Conservation (phyloP, 1,140 invertebrate genomes). For the Micrasema minimum region DNA sequence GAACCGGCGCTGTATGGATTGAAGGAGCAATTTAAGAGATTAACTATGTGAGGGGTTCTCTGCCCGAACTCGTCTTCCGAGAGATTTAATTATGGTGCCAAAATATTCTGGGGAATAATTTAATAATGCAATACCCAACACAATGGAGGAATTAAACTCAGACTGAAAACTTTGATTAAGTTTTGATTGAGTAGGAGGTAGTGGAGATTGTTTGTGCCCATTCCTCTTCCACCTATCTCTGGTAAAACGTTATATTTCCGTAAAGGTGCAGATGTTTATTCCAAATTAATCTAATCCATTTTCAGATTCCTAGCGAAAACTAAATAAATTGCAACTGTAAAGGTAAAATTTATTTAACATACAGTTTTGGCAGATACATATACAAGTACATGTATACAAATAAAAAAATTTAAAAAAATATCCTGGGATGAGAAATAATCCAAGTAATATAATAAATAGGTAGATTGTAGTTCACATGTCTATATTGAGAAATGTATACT, state of each 20-base stretch:
- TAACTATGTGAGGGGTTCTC: slow-evolving; percentile 11
- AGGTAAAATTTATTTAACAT: too few species aligned
- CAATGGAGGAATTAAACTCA: slow-evolving; percentile 18
- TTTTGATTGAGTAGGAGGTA: slow-evolving; percentile 18
- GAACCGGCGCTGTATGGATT: neutral
- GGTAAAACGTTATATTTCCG: too few species aligned
- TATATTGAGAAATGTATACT: too few species aligned
- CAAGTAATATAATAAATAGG: too few species aligned
- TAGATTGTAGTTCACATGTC: too few species aligned
- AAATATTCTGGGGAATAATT: slow-evolving; percentile 28
- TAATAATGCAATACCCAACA: slow-evolving; percentile 25
- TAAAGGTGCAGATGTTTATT: neutral
- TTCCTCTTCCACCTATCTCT: neutral
- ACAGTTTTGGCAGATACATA: too few species aligned
- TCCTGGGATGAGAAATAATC: too few species aligned
- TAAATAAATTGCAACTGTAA: too few species aligned
- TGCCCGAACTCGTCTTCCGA: neutral
- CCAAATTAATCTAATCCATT: neutral
- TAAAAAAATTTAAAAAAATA: too few species aligned
- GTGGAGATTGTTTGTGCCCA: too few species aligned
- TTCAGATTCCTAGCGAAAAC: too few species aligned
- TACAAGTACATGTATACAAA: too few species aligned
- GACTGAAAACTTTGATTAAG: slow-evolving; percentile 29
- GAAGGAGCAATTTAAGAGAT: slow-evolving; percentile 17
- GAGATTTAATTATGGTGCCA: slow-evolving; percentile 25